Evolutionary conservation across 2,113 vertebrate species (phyloP), one percentile per base, ranked within the genome.

Genomic region (Atrichornis clamosus): DNA sequence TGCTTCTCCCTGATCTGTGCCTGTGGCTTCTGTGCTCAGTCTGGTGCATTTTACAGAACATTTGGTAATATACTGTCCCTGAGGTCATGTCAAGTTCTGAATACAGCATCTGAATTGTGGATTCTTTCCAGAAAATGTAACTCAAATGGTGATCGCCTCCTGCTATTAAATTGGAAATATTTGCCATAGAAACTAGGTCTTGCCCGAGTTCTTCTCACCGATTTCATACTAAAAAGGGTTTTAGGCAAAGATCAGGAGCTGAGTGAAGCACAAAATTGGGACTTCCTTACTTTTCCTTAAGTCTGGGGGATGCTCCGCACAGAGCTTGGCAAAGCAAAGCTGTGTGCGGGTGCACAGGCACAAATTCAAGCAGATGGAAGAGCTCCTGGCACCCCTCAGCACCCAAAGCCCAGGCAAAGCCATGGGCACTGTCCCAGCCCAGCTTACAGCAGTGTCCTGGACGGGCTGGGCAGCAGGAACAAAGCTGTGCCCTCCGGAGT

Each of bases 21-120:
- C 84, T 67, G 62, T 78, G 77, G 94, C 95, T 86, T 85, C 92
- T 63, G 59, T 62, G 89, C 91, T 82, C 63, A 85, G 78, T 85
- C 94, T 93, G 95, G 70, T 93, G 89, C 81, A 62, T 96, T 97
- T 96, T 80, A 96, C 95, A 84, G 90, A 92, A 88, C 93, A 94
- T 94, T 96, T 94, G 95, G 79, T 87, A 91, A 90, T 96, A 47
- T 6, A 24, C 30, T 1, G 5, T 60, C 91, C 95, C 95, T n/a
- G 81, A 76, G 84, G 96, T 91, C 75, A 60, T 2, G 20, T 63
- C 84, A 52, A 6, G 74, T 68, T 91, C 73, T 87, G 89, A 91
- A 94, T 65, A 33, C 39, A 91, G 65, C 56, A 42, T 79, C 42
- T 93, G 87, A 85, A 69, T 68, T 62, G 78, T 89, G 89, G 59